Base-by-base conservation (phyloP, 2,888 invertebrate species). In the Tipula unca region DNA sequence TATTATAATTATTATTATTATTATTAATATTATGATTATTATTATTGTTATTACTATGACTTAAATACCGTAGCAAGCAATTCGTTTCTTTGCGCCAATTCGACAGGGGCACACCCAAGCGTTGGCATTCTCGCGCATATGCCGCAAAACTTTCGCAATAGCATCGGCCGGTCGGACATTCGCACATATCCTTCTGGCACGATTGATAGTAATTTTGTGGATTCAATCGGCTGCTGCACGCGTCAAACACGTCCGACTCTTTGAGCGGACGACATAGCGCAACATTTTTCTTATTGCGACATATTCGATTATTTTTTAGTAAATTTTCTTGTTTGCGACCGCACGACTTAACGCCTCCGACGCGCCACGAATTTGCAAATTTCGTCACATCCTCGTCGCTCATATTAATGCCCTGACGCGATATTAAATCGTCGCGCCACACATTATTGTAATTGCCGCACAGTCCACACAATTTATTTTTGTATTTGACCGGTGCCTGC, bases 371-470 rank as follows among this genome's bases (percentile, higher is more conserved):
- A 85, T 95, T 93, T 2, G 96, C 98, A 89, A 98, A 98, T 85
- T 93, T 93, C 91, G 93, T 92, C 5, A 92, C 89, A 86, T 93
- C 91, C 8, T 88, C 87, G 88, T 96, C 95, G 84, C 92, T 92
- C 86, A 95, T 93, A 85, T 94, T 91, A 85, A 92, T 92, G 10
- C 96, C 96, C 87, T 93, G 93, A 85, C 95, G 93, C 85, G 94
- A 94, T 87, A 92, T 94, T 89, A 97, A 93, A 91, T 98, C 98
- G 90, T 98, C 98, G 87, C 95, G 93, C 2, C 95, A 94, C 87
- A 95, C 92, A 84, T 95, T 95, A 91, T 98, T 99, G 91, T 96
- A 99, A 90, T 98, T 98, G 0, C 99, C 99, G 89, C 99, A 99
- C 20, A 99, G 92, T 14, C 99, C 99, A 89, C 98, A 98, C 86